phyloP scores from a whole-genome alignment of 2,113 vertebrate species.

The Pleuronectes platessa region DNA sequence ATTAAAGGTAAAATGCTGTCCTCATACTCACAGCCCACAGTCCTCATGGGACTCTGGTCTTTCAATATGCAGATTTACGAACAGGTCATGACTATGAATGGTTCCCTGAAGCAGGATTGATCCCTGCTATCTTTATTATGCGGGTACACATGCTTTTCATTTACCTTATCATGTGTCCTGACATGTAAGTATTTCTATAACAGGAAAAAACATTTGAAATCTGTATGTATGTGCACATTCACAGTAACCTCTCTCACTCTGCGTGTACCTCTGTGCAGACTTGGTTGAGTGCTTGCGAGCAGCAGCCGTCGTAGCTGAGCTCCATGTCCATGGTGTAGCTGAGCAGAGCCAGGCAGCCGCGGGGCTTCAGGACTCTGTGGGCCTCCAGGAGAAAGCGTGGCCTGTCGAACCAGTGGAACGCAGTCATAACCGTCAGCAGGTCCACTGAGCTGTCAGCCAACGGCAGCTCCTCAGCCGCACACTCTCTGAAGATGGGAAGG shows the following conservation, averaged over 20 bases:
- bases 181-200: no score
- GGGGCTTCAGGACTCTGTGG: conserved; percentile 79
- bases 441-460: conserved; percentile 80
- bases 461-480: conserved; percentile 83
- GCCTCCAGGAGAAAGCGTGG: conserved; percentile 81
- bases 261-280: conserved; percentile 81
- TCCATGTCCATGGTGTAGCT: conserved; percentile 82
- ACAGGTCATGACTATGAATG: no score
- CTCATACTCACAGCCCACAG: no score
- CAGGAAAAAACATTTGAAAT: no score
- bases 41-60: no score
- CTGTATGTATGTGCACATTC: background rate
- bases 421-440: conserved; percentile 82
- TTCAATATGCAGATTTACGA: no score
- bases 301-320: conserved; percentile 74
- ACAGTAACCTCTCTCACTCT: background rate
- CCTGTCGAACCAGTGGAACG: conserved; percentile 87
- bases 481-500: conserved; percentile 57
- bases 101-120: no score
- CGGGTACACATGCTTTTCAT: no score
- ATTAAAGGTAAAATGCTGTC: no score
- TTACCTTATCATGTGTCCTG: no score
- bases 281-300: conserved; percentile 73
- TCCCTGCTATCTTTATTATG: no score
- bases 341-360: conserved; percentile 82